phyloP scores from a whole-genome alignment of 2,888 invertebrate genomes.

The Tinea semifulvella region DNA sequence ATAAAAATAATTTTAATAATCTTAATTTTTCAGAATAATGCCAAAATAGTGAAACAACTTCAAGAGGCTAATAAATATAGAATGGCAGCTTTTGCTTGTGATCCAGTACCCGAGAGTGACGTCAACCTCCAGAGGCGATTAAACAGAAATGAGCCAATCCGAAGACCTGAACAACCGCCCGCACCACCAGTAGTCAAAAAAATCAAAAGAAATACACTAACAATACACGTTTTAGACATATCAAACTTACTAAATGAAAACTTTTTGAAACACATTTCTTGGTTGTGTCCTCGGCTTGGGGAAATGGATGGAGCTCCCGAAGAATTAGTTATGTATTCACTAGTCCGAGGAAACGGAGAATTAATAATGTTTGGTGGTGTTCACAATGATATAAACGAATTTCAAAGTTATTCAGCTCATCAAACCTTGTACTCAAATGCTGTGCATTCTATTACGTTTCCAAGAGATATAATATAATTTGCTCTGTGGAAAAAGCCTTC shows the following conservation, averaged over 20 bases:
- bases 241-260: slow-evolving; percentile 72
- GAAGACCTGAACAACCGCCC: slow-evolving; percentile 28
- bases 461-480: slow-evolving; percentile 72
- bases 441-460: slow-evolving; percentile 78
- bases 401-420: slow-evolving; percentile 65
- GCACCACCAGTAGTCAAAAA: slow-evolving; percentile 64
- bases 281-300: slow-evolving; percentile 75
- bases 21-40: slow-evolving; percentile 55
- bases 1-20: too few species aligned
- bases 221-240: slow-evolving; percentile 88
- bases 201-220: slow-evolving; percentile 73
- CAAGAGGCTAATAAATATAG: slow-evolving; percentile 60
- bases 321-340: slow-evolving; percentile 88
- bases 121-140: not conserved
- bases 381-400: slow-evolving; percentile 76
- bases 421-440: slow-evolving; percentile 77
- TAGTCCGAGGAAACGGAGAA: slow-evolving; percentile 91
- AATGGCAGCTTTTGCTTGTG: slow-evolving; percentile 64
- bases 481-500: too few species aligned
- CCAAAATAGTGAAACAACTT: slow-evolving; percentile 56
- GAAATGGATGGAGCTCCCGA: slow-evolving; percentile 80
- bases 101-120: slow-evolving; percentile 23
- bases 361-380: slow-evolving; percentile 97
- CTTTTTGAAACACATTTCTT: slow-evolving; percentile 70
- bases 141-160: slow-evolving; percentile 26